Percentiles rank a stretch among this genome's conserved stretches.
Conservation (phyloP, 1,140 invertebrate species). For the Chironomus tepperi region DNA sequence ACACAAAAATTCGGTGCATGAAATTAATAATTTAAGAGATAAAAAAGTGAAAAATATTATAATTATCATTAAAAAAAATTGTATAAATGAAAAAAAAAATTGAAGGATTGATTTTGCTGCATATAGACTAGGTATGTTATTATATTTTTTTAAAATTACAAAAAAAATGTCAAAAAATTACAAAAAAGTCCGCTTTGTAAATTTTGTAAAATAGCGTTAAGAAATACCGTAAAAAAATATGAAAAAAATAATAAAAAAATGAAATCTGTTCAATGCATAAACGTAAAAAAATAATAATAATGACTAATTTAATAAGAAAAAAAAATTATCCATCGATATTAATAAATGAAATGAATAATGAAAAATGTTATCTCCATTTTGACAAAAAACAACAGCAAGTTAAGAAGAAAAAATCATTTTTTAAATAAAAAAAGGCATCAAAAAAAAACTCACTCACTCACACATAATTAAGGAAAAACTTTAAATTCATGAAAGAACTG, state of each 20-base stretch:
- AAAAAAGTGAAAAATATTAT: not conserved
- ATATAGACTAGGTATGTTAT: slow-evolving; percentile 9
- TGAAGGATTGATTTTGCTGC: slow-evolving; percentile 7
- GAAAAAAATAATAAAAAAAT: not conserved
- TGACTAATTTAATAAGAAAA: not conserved
- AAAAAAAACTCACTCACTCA: too few relatives aligned
- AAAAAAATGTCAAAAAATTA: slow-evolving; percentile 6
- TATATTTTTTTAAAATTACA: slow-evolving; percentile 10
- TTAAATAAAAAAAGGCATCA: not conserved
- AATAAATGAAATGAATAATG: not conserved
- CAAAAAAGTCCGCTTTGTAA: slow-evolving; percentile 13
- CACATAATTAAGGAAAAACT: too few relatives aligned
- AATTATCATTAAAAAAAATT: not conserved
- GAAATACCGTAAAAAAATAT: not conserved
- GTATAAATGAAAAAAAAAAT: not conserved
- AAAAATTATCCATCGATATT: not conserved
- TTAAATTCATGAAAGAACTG: too few relatives aligned
- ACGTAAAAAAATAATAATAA: not conserved
- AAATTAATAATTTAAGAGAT: not conserved
- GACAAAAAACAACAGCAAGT: not conserved
- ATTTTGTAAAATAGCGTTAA: slow-evolving; percentile 14
- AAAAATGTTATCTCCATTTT: slow-evolving; percentile 14
- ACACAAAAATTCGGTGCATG: slow-evolving; percentile 11
- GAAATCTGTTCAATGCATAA: slow-evolving; percentile 10
- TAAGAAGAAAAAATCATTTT: not conserved